A percentile compares a stretch with the other conserved stretches of the same genome.
Evolutionary conservation across 2,113 vertebrate species (phyloP).

Genomic region (Periophthalmus modestus): DNA sequence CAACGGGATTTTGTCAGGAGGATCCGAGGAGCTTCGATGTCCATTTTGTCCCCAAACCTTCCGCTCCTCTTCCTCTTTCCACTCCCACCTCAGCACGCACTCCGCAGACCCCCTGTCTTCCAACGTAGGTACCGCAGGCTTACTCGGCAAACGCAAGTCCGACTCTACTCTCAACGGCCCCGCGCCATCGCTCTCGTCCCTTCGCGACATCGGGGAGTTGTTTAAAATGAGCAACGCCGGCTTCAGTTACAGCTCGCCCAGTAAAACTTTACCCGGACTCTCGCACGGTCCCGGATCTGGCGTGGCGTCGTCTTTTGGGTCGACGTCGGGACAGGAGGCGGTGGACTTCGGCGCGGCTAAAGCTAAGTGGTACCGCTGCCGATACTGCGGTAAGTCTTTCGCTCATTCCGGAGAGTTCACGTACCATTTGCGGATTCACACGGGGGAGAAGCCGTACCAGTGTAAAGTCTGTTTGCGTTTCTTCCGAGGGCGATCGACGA

Average conservation of each 20-base stretch:
- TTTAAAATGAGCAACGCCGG: conserved; percentile 57
- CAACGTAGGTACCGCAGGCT: conserved; percentile 1
- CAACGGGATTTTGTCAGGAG: conserved; percentile 16
- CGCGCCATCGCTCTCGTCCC: conserved; percentile 57
- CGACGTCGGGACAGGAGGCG: conserved; percentile 49
- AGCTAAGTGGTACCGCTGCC: conserved; percentile 92
- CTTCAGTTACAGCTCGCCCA: conserved; percentile 58
- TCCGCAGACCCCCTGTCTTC: conserved; percentile 60
- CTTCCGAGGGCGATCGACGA: conserved; percentile 96
- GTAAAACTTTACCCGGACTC: conserved; percentile 70
- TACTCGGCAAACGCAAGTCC: conserved; percentile 70
- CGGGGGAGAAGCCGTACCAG: conserved; percentile 96
- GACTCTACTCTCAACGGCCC: conserved; percentile 63
- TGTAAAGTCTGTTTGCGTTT: conserved; percentile 97
- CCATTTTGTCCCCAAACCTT: conserved; percentile 79
- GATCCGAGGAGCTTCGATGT: conserved; percentile 64
- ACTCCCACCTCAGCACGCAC: conserved; percentile 89
- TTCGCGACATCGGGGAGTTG: conserved; percentile 45
- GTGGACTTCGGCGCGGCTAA: conserved; percentile 71
- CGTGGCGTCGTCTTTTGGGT: conserved; percentile 31
- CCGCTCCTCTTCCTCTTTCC: conserved; percentile 81
- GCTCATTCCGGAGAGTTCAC: conserved; percentile 98
- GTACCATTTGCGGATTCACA: conserved; percentile 96
- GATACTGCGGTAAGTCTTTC: conserved; percentile 93
- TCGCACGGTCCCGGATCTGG: conserved; percentile 51